These are phyloP conservation scores for Rhyacophila brunnea DNA, from an alignment of 1,140 invertebrate species.

Conservation along the genomic window DNA sequence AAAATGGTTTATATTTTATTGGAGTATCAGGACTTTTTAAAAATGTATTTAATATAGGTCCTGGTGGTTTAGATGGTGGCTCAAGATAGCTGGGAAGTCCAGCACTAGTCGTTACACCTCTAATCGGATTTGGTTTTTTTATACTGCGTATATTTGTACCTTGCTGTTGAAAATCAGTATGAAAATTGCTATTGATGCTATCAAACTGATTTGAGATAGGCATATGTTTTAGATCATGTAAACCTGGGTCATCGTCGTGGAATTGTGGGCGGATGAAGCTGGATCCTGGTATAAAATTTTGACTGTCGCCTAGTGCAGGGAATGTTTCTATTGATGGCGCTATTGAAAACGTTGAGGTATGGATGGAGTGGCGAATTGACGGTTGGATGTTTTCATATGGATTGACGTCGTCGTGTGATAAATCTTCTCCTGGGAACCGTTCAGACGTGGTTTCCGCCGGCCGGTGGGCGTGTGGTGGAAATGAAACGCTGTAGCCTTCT, in stretches of 20 bases:
- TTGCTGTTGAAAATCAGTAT: conserved; percentile 39
- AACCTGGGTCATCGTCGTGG: conserved; percentile 15
- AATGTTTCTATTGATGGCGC: conserved; percentile 43
- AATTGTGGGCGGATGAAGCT: conserved; percentile 32
- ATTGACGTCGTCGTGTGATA: conserved; percentile 47
- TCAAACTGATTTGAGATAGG: conserved; percentile 23
- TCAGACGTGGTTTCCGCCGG: conserved; percentile 48
- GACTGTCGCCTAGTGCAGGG: conserved; percentile 41
- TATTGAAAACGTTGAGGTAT: conserved; percentile 40
- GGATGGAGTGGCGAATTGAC: conserved; percentile 42
- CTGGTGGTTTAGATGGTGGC: conserved; percentile 46
- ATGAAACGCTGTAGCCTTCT: conserved; percentile 68
- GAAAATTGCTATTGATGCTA: conserved; percentile 22
- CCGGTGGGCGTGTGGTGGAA: conserved; percentile 54
- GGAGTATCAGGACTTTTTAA: conserved; percentile 18
- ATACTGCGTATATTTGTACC: conserved; percentile 43
- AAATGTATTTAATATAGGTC: conserved; percentile 37
- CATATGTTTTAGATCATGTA: conserved; percentile 22
- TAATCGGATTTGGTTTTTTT: conserved; percentile 44
- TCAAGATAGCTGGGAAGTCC: conserved; percentile 49
- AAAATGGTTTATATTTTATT: conserved; percentile 26
- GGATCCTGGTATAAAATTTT: conserved; percentile 43
- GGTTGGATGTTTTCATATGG: conserved; percentile 49
- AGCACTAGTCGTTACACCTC: conserved; percentile 37
- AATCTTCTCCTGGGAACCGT: conserved; percentile 51